A percentile compares a stretch with the other conserved stretches of the same genome.
phyloP scores from a whole-genome alignment of 2,113 vertebrate genomes.

The Arvicanthis niloticus region DNA sequence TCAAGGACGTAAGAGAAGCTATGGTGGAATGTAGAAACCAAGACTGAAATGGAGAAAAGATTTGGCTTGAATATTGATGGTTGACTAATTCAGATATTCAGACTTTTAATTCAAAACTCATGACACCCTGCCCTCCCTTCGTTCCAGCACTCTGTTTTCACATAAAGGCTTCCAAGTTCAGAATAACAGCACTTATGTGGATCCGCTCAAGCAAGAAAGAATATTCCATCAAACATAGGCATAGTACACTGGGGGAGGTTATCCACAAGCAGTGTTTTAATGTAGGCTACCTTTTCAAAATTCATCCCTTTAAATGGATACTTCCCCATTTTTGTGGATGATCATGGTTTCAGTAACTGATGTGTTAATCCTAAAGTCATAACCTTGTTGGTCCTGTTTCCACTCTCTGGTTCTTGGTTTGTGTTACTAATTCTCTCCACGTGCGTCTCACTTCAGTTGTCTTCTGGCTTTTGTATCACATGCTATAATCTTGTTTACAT shows the following conservation, averaged over 20 bases:
- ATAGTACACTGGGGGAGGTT: background rate
- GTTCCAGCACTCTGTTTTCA: background rate
- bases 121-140: background rate
- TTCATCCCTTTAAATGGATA: background rate
- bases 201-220: background rate
- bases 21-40: background rate
- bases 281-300: background rate
- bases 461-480: background rate
- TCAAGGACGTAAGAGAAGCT: background rate
- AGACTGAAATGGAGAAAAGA: background rate
- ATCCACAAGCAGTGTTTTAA: background rate
- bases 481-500: background rate
- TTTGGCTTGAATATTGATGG: background rate
- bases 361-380: too few relatives aligned
- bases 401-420: background rate
- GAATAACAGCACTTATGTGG: background rate
- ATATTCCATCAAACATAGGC: background rate
- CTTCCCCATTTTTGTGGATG: background rate
- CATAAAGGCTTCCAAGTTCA: background rate
- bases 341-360: background rate
- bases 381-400: background rate
- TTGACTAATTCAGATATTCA: background rate
- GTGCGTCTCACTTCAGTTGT: background rate
- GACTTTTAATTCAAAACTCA: background rate
- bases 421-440: background rate